Conservation (phyloP, 2,113 vertebrate species). For the Pygoscelis adeliae region DNA sequence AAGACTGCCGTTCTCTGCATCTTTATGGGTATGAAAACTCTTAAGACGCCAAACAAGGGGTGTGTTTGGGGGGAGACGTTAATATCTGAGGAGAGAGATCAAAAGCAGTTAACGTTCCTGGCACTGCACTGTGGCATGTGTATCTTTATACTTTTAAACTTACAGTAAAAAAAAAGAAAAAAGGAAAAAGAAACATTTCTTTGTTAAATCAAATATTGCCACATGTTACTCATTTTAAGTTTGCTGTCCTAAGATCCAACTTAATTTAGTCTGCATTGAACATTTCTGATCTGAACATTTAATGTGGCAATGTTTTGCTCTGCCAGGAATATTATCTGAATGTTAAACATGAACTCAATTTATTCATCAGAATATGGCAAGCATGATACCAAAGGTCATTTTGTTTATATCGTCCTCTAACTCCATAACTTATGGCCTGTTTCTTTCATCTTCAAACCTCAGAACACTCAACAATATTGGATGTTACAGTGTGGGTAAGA, state of each 20-base stretch:
- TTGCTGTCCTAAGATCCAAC: conserved; percentile 76
- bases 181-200: conserved; percentile 66
- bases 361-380: conserved; percentile 69
- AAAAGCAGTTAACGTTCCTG: conserved; percentile 79
- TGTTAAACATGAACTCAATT: conserved; percentile 79
- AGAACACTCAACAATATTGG: conserved; percentile 56
- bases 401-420: conserved; percentile 62
- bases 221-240: conserved; percentile 81
- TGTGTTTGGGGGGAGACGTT: conserved; percentile 63
- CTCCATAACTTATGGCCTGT: conserved; percentile 30
- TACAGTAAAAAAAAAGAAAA: conserved; percentile 43
- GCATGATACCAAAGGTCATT: conserved; percentile 64
- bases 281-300: conserved; percentile 80
- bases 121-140: conserved; percentile 64
- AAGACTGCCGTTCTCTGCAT: conserved; percentile 66
- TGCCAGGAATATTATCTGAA: conserved; percentile 68
- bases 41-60: conserved; percentile 63
- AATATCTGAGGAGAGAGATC: conserved; percentile 82
- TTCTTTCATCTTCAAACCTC: conserved; percentile 64
- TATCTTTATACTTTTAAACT: conserved; percentile 77
- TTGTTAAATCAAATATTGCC: conserved; percentile 78
- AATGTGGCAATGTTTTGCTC: conserved; percentile 74
- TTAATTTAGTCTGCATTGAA: conserved; percentile 78
- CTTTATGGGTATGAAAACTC: conserved; percentile 78
- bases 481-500: conserved; percentile 7